phyloP scores from a whole-genome alignment of 1,140 invertebrate species.

The Drosophila repletoides region DNA sequence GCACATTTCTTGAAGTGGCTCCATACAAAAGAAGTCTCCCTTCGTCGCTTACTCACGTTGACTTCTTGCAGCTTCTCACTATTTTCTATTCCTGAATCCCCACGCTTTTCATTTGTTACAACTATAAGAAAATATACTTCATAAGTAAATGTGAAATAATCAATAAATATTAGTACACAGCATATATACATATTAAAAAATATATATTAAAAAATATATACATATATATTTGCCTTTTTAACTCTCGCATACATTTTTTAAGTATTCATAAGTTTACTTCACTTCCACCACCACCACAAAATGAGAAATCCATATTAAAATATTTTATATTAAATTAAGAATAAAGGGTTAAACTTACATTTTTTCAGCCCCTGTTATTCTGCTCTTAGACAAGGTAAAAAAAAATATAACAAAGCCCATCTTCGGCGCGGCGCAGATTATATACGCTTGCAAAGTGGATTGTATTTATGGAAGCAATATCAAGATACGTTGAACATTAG shows the following conservation, averaged over 20 bases:
- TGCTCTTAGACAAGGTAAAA: neutral
- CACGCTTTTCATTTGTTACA: neutral
- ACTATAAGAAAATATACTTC: conserved; percentile 3
- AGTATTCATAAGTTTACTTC: neutral
- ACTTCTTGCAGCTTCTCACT: neutral
- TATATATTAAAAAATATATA: neutral
- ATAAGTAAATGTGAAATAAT: neutral
- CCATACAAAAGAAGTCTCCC: neutral
- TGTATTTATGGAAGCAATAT: too few species aligned
- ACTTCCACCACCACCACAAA: neutral
- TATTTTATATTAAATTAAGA: neutral
- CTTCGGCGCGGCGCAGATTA: too few species aligned
- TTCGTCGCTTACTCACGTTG: neutral
- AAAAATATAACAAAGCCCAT: too few species aligned
- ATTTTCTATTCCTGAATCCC: neutral
- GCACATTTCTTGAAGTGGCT: neutral
- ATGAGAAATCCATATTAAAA: neutral
- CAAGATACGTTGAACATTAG: too few species aligned
- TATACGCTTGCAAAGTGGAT: too few species aligned
- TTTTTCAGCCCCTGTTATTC: neutral
- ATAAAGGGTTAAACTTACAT: neutral
- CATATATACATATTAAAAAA: neutral
- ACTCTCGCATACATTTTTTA: neutral
- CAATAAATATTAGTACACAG: neutral
- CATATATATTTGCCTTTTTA: neutral